Evolutionary conservation across 2,888 invertebrate species (phyloP).

Genomic region (Callyntrura sp.): DNA sequence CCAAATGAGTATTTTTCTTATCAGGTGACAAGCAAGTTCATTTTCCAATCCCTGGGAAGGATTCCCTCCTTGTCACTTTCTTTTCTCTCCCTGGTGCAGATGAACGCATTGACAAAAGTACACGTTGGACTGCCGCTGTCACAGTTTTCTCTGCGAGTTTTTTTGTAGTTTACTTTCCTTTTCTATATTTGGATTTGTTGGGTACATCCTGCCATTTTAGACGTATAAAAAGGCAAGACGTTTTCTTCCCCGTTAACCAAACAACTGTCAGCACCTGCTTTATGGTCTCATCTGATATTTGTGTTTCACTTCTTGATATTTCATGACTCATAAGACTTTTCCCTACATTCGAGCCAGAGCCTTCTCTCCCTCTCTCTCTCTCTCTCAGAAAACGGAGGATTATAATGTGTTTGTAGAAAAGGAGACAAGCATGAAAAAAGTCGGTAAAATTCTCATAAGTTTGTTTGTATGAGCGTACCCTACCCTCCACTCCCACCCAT

Average conservation of each 20-base stretch:
- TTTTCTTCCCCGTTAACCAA: background rate
- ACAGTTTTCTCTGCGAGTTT: background rate
- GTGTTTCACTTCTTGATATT: slow-evolving; percentile 6
- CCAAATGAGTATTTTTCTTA: slow-evolving; percentile 39
- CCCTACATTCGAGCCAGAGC: background rate
- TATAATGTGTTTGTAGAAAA: background rate
- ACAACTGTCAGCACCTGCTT: slow-evolving; percentile 41
- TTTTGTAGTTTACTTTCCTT: background rate
- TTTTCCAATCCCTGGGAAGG: background rate
- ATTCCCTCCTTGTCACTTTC: slow-evolving; percentile 1
- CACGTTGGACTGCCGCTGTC: background rate
- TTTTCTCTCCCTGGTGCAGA: slow-evolving; percentile 6
- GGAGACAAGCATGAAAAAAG: background rate
- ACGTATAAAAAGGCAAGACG: background rate
- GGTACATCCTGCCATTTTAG: background rate
- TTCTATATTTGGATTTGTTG: background rate
- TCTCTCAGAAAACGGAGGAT: background rate
- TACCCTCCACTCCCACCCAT: background rate
- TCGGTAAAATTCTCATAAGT: background rate
- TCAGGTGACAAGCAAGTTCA: slow-evolving; percentile 58
- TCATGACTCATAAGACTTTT: background rate
- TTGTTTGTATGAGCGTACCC: background rate
- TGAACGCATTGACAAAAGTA: background rate
- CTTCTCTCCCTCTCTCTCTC: too few relatives aligned
- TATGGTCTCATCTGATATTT: slow-evolving; percentile 50